phyloP scores from a whole-genome alignment of 2,888 invertebrate genomes.

The Sericinus montela region DNA sequence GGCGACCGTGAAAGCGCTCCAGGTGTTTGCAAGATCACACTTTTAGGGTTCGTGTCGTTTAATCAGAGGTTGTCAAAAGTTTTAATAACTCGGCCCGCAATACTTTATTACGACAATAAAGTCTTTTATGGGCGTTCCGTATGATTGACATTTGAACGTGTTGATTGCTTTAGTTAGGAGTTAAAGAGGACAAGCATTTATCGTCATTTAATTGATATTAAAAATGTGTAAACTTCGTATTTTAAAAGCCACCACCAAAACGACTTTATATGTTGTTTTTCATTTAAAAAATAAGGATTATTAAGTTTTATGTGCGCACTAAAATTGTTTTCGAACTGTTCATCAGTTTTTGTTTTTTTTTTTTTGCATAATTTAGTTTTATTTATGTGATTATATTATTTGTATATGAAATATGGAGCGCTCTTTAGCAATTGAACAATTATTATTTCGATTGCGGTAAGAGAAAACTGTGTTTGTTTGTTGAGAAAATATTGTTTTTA shows the following conservation, averaged over 20 bases:
- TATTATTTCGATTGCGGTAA: too few relatives aligned
- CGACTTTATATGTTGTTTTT: too few relatives aligned
- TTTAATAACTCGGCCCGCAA: slow-evolving; percentile 18
- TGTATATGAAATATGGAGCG: too few relatives aligned
- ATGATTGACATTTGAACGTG: slow-evolving; percentile 8
- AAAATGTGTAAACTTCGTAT: background rate
- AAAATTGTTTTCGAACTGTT: too few relatives aligned
- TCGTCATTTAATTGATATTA: background rate
- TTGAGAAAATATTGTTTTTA: too few relatives aligned
- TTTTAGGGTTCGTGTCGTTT: slow-evolving; percentile 8
- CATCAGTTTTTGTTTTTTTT: too few relatives aligned
- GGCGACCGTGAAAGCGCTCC: background rate
- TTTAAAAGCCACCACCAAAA: too few relatives aligned
- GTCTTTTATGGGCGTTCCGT: slow-evolving; percentile 2
- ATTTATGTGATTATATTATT: too few relatives aligned
- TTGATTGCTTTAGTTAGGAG: slow-evolving; percentile 8
- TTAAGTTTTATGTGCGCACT: too few relatives aligned
- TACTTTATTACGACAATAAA: slow-evolving; percentile 17
- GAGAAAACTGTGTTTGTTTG: too few relatives aligned
- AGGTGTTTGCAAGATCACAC: slow-evolving; percentile 20
- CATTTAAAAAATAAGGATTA: background rate
- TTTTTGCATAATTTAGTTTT: too few relatives aligned
- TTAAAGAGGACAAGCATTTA: background rate
- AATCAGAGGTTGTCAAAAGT: slow-evolving; percentile 21
- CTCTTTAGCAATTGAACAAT: too few relatives aligned